phyloP scores from a whole-genome alignment of 2,113 vertebrate genomes.

The Grantiella picta region DNA sequence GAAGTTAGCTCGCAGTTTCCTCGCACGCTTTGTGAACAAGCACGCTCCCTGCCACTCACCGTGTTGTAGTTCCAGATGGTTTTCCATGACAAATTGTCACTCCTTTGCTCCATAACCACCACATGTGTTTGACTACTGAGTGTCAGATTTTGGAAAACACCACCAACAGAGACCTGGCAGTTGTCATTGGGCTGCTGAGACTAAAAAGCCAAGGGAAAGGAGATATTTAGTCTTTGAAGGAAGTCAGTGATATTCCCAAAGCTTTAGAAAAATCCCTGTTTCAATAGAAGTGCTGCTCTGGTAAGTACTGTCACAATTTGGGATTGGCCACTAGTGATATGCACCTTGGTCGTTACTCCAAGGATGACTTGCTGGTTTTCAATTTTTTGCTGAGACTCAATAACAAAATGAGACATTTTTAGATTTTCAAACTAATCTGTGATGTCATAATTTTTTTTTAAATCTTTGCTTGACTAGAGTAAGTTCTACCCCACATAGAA shows the following conservation, averaged over 20 bases:
- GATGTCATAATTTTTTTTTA: background rate
- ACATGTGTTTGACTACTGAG: background rate
- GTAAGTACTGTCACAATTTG: too few relatives aligned
- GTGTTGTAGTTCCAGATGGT: background rate
- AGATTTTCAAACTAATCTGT: background rate
- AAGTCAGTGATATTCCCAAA: background rate
- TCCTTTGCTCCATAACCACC: conserved; percentile 2
- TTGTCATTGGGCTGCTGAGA: background rate
- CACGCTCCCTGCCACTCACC: background rate
- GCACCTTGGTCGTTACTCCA: background rate
- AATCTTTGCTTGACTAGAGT: background rate
- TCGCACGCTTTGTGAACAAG: accelerated
- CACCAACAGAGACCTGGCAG: background rate
- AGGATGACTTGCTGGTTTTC: background rate
- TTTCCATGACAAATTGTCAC: conserved; percentile 36
- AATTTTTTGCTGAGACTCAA: background rate
- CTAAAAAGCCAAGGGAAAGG: background rate
- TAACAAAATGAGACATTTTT: background rate
- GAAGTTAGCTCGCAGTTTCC: background rate
- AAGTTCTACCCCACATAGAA: background rate
- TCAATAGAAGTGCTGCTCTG: background rate
- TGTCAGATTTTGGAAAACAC: background rate
- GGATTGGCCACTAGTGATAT: background rate
- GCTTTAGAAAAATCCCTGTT: background rate
- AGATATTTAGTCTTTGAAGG: background rate